phyloP scores from a whole-genome alignment of 2,113 vertebrate genomes.

The Pterocles gutturalis region DNA sequence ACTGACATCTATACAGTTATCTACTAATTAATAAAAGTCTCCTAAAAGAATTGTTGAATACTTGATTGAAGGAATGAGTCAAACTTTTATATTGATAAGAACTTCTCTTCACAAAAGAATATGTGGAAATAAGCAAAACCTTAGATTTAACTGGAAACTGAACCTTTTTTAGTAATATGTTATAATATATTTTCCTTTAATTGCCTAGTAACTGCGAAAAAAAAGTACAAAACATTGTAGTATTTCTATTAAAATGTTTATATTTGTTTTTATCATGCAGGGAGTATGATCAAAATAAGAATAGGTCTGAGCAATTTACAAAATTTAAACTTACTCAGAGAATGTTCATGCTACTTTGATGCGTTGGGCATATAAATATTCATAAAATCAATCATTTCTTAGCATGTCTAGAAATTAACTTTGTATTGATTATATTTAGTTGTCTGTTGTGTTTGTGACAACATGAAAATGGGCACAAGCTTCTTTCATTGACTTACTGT shows the following conservation, averaged over 20 bases:
- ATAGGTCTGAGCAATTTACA: not conserved
- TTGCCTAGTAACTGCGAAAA: not conserved
- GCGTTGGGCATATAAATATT: constrained; percentile 63
- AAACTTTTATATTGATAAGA: not conserved
- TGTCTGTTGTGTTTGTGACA: constrained; percentile 75
- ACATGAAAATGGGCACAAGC: constrained; percentile 65
- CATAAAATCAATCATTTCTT: constrained; percentile 64
- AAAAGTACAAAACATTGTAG: not conserved
- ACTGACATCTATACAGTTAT: not conserved
- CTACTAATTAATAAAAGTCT: not conserved
- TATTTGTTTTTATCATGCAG: not conserved
- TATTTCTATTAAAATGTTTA: not conserved
- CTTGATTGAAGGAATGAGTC: not conserved
- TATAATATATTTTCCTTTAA: not conserved
- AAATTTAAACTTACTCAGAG: constrained; percentile 16
- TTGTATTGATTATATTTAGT: constrained; percentile 68
- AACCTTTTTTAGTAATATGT: not conserved
- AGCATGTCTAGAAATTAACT: constrained; percentile 55
- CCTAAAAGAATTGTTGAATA: not conserved
- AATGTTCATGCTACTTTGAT: constrained; percentile 27
- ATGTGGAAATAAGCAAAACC: not conserved
- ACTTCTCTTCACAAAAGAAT: not conserved
- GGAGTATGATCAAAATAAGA: not conserved
- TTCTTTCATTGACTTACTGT: constrained; percentile 72
- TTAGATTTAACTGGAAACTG: not conserved